Conservation (phyloP, 37 sponge, comb jelly and placozoan species). For the Axinella damicornis region DNA sequence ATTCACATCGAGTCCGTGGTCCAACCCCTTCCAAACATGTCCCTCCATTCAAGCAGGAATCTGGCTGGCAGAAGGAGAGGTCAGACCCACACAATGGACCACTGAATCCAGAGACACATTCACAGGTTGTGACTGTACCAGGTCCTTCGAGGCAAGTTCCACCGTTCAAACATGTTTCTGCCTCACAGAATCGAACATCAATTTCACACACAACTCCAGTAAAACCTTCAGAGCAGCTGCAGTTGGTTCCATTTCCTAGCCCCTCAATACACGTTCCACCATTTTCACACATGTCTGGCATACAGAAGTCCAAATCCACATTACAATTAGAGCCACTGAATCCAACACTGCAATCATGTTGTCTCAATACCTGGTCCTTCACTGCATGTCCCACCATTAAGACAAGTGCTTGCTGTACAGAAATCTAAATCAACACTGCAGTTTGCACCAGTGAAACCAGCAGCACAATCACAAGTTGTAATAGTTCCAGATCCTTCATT, state of each 20-base stretch:
- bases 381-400: neutral
- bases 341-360: neutral
- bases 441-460: neutral
- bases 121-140: neutral
- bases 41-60: slow-evolving; percentile 34
- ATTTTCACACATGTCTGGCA: too few species aligned
- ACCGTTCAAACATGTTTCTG: slow-evolving; percentile 42
- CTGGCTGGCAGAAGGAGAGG: neutral
- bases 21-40: slow-evolving; percentile 19
- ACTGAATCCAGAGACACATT: neutral
- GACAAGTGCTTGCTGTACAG: neutral
- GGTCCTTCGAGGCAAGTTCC: slow-evolving; percentile 52
- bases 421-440: neutral
- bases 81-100: neutral
- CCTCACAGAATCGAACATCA: slow-evolving; percentile 27
- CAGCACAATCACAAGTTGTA: neutral
- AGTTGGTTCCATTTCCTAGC: neutral
- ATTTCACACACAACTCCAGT: slow-evolving; percentile 33
- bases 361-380: too few species aligned
- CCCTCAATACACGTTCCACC: too few species aligned
- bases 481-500: neutral
- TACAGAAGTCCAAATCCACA: neutral
- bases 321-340: neutral
- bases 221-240: slow-evolving; percentile 12
- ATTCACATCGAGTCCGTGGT: neutral